Evolutionary conservation across 2,888 invertebrate genomes (phyloP).

Genomic region (Perdita meconis): DNA sequence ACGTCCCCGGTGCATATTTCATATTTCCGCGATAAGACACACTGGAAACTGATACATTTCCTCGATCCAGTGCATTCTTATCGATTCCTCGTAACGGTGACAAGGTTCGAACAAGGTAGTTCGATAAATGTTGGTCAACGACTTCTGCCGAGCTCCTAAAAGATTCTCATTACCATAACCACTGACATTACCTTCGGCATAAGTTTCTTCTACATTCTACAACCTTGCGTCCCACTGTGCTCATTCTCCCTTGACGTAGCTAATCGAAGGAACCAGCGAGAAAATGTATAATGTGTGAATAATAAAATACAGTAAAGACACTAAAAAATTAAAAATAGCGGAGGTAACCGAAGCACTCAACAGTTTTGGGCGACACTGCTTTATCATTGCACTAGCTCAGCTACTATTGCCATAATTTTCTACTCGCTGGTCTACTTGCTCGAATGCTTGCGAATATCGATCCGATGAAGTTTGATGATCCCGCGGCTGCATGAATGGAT

Average conservation of each 20-base stretch:
- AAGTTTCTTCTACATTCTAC: no score
- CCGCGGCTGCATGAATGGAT: slow-evolving; percentile 14
- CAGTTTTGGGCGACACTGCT: neutral
- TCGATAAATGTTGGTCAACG: neutral
- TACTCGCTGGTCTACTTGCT: neutral
- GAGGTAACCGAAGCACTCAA: no score
- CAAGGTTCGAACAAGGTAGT: neutral
- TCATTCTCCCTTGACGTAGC: no score
- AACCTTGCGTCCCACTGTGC: no score
- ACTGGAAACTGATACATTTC: slow-evolving; percentile 2
- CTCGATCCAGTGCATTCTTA: slow-evolving; percentile 5
- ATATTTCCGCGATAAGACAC: neutral
- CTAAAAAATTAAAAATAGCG: no score
- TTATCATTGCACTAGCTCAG: neutral
- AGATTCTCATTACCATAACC: no score
- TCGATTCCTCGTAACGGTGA: slow-evolving; percentile 10
- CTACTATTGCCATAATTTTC: slow-evolving; percentile 1
- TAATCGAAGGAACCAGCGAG: no score
- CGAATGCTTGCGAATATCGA: neutral
- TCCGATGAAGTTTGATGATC: slow-evolving; percentile 8
- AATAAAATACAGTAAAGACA: no score
- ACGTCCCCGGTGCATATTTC: neutral
- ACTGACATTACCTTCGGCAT: no score
- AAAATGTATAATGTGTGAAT: no score
- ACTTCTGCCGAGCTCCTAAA: no score